Evolutionary conservation across 2,888 invertebrate species (phyloP).

Genomic region (Tribolium freemani): DNA sequence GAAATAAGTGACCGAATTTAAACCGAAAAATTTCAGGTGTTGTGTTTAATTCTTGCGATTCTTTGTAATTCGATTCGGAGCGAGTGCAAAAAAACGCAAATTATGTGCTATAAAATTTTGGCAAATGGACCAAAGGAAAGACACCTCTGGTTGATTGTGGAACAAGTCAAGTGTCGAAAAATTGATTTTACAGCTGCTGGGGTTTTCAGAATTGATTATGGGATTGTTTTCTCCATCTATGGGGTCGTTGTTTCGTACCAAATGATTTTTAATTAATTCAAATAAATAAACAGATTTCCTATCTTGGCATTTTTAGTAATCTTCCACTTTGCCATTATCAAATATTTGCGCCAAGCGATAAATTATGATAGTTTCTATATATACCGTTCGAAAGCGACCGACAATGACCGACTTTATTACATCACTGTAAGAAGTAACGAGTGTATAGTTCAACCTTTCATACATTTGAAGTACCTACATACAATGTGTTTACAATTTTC

Average conservation of each 20-base stretch:
- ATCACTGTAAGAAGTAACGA: constrained; percentile 2
- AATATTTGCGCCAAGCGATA: constrained; percentile 5
- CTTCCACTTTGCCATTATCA: not conserved
- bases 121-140: not conserved
- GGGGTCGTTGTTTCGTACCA: not conserved
- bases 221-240: not conserved
- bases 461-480: not conserved
- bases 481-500: not conserved
- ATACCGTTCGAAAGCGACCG: constrained; percentile 26
- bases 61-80: not conserved
- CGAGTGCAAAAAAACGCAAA: not conserved
- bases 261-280: not conserved
- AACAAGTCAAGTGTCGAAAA: not conserved
- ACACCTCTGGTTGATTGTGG: not conserved
- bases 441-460: not conserved
- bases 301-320: not conserved
- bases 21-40: not conserved
- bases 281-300: not conserved
- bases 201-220: not conserved
- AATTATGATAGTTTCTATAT: not conserved
- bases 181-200: not conserved
- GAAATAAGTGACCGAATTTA: not conserved
- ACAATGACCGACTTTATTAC: constrained; percentile 31
- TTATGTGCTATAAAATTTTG: not conserved
- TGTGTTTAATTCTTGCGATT: not conserved